These are phyloP conservation scores for Nymphalis polychloros DNA, from an alignment of 2,888 invertebrate genomes.

Conservation along the genomic window DNA sequence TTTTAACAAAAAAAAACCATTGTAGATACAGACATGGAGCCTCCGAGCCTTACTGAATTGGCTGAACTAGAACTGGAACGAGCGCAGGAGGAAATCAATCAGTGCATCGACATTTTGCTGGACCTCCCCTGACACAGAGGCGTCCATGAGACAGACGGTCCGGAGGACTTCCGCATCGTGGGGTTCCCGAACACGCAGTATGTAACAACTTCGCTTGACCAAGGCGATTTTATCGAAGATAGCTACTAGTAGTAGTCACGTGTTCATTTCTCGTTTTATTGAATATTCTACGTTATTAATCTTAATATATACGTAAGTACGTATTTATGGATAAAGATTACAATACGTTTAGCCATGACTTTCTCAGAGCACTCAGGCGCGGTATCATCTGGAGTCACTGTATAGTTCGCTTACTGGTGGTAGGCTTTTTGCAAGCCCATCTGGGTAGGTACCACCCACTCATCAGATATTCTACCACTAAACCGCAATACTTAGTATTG, in stretches of 20 bases:
- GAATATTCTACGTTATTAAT: constrained; percentile 7
- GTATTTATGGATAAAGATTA: constrained; percentile 16
- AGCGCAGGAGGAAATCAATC: constrained; percentile 85
- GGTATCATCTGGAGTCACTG: constrained; percentile 9
- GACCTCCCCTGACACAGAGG: constrained; percentile 33
- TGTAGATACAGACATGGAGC: constrained; percentile 96
- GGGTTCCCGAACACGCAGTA: constrained; percentile 22
- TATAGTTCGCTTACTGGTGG: neutral
- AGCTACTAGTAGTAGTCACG: constrained; percentile 14
- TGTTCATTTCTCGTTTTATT: constrained; percentile 7
- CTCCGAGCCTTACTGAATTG: constrained; percentile 84
- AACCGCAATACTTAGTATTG: too few species aligned
- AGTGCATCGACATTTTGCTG: constrained; percentile 82
- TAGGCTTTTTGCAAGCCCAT: too few species aligned
- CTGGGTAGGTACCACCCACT: too few species aligned
- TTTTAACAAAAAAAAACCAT: too few species aligned
- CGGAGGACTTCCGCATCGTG: constrained; percentile 25
- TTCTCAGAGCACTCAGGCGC: constrained; percentile 12
- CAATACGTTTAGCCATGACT: constrained; percentile 11
- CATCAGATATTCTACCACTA: too few species aligned
- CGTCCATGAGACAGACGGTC: constrained; percentile 22
- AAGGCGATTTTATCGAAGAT: constrained; percentile 16
- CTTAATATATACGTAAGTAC: constrained; percentile 14
- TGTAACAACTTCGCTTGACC: constrained; percentile 17
- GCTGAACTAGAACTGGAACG: constrained; percentile 80